Evolutionary conservation across 2,888 invertebrate species (phyloP).

Genomic region (Rotaria magnacalcarata): DNA sequence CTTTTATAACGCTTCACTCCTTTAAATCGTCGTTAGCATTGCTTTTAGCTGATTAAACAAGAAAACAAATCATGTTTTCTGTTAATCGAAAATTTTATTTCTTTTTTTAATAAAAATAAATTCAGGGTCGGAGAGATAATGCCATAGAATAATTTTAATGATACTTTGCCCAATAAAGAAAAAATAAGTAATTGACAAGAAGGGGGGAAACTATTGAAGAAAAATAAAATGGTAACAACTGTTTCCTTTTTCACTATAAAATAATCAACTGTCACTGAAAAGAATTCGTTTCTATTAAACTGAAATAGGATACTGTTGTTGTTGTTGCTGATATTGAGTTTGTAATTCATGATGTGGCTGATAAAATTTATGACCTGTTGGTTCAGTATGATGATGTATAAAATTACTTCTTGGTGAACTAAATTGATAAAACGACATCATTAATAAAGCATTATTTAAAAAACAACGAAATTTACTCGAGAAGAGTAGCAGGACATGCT

Average conservation of each 20-base stretch:
- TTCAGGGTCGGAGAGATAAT: too few relatives aligned
- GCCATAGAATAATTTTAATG: too few relatives aligned
- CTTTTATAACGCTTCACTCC: too few relatives aligned
- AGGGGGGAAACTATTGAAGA: not conserved
- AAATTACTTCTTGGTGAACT: not conserved
- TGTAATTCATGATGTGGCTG: slow-evolving; percentile 48
- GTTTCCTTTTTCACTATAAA: not conserved
- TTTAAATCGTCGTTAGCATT: too few relatives aligned
- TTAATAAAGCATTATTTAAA: not conserved
- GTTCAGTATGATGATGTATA: not conserved
- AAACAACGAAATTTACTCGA: slow-evolving; percentile 50
- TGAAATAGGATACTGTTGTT: not conserved
- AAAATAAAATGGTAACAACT: not conserved
- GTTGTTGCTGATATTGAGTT: slow-evolving; percentile 26
- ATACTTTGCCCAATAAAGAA: too few relatives aligned
- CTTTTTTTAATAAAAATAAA: too few relatives aligned
- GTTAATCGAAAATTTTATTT: too few relatives aligned
- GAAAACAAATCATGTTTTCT: too few relatives aligned
- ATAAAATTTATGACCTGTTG: slow-evolving; percentile 55
- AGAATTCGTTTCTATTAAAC: not conserved
- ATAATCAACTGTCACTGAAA: not conserved
- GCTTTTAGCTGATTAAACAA: too few relatives aligned
- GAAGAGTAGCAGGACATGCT: slow-evolving; percentile 54
- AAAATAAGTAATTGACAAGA: too few relatives aligned
- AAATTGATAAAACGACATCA: not conserved